Evolutionary conservation across 2,888 invertebrate species (phyloP).

Genomic region (Leptinotarsa juncta): DNA sequence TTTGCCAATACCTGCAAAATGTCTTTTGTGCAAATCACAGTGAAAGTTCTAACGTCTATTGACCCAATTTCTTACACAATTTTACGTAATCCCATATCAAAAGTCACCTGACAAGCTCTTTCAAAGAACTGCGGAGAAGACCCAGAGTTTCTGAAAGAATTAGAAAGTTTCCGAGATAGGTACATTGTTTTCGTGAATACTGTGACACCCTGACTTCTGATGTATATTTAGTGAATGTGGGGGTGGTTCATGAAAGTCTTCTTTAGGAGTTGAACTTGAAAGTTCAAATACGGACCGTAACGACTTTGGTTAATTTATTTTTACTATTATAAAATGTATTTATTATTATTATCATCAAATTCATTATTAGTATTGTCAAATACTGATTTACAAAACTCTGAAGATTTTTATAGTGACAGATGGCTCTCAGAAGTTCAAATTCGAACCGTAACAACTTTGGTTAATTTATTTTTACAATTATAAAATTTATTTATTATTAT

Average conservation of each 20-base stretch:
- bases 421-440: neutral
- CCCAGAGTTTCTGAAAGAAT: slow-evolving; percentile 30
- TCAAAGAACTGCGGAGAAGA: slow-evolving; percentile 31
- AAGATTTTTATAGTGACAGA: too few species aligned
- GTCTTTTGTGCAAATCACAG: slow-evolving; percentile 20
- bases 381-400: neutral
- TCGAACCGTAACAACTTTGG: neutral
- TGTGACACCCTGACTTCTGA: neutral
- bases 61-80: slow-evolving; percentile 44
- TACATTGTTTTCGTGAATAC: slow-evolving; percentile 24
- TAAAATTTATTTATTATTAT: too few species aligned
- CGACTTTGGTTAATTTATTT: too few species aligned
- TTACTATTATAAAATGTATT: too few species aligned
- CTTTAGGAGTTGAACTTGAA: neutral
- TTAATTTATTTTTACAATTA: too few species aligned
- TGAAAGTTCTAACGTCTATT: slow-evolving; percentile 33
- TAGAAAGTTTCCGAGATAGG: slow-evolving; percentile 28
- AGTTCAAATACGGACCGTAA: neutral
- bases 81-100: slow-evolving; percentile 42
- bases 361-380: too few species aligned
- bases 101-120: slow-evolving; percentile 36
- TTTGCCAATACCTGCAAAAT: slow-evolving; percentile 28
- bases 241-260: too few species aligned
- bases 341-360: too few species aligned
- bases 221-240: neutral